phyloP scores from a whole-genome alignment of 2,888 invertebrate genomes.

The Acheta domesticus region DNA sequence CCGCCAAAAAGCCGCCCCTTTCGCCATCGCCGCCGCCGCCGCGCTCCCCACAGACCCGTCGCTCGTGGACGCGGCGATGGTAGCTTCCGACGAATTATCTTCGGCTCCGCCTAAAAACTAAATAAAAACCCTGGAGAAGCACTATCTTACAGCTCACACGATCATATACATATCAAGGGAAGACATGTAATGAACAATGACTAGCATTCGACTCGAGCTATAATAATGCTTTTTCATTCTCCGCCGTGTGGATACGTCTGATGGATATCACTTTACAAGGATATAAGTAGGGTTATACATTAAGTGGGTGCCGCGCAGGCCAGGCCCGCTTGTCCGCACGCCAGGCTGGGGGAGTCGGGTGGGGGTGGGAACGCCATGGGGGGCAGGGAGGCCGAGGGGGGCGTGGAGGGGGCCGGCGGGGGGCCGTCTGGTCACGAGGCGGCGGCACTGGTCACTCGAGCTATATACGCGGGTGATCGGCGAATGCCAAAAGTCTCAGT shows the following conservation, averaged over 20 bases:
- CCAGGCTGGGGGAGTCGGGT: neutral
- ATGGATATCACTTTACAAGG: neutral
- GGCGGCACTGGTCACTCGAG: neutral
- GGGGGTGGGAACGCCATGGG: too few relatives aligned
- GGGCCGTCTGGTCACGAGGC: neutral
- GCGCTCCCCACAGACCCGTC: too few relatives aligned
- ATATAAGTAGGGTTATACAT: slow-evolving; percentile 10
- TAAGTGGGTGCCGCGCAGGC: neutral
- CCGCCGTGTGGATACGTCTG: neutral
- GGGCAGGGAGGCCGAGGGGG: too few relatives aligned
- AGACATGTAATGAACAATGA: neutral
- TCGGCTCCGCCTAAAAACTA: too few relatives aligned
- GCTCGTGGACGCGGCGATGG: too few relatives aligned
- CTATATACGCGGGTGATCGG: too few relatives aligned
- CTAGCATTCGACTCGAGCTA: neutral
- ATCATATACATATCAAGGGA: too few relatives aligned
- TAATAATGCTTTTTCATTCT: slow-evolving; percentile 18
- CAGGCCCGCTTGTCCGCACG: neutral
- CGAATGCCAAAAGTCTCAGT: too few relatives aligned
- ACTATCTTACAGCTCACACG: too few relatives aligned
- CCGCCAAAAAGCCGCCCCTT: neutral
- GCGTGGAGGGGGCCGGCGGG: neutral
- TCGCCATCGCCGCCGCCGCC: too few relatives aligned
- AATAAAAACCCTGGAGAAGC: too few relatives aligned
- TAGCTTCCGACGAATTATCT: too few relatives aligned